These are phyloP conservation scores for Microcebus ravelobensis DNA, from an alignment of 2,113 vertebrate species.

Conservation along the genomic window DNA sequence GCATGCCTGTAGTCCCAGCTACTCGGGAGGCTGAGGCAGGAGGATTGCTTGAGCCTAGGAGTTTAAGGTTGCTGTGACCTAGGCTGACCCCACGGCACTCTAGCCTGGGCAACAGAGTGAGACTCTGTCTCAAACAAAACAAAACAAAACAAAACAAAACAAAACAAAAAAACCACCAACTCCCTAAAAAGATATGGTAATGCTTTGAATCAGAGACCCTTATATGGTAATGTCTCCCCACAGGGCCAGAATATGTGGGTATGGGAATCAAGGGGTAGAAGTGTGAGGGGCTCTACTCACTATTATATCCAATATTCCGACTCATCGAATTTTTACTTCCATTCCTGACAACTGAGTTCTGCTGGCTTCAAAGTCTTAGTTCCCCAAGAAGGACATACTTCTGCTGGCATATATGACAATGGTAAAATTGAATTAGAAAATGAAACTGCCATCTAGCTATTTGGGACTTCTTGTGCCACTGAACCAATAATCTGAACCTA, in stretches of 20 bases:
- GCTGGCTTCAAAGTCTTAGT: neutral
- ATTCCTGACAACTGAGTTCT: constrained; percentile 13
- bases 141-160: too few relatives aligned
- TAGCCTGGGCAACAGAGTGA: too few relatives aligned
- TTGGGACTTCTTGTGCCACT: neutral
- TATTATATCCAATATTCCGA: neutral
- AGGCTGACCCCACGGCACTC: too few relatives aligned
- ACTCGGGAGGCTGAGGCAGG: too few relatives aligned
- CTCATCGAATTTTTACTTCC: neutral
- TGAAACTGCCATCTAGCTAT: neutral
- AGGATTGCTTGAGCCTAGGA: too few relatives aligned
- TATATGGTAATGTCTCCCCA: neutral
- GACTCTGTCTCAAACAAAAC: too few relatives aligned
- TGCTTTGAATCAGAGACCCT: neutral
- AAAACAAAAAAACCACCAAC: too few relatives aligned
- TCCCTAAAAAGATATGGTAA: neutral
- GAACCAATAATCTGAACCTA: neutral
- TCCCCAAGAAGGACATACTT: neutral
- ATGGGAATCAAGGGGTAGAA: neutral
- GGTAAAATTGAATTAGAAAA: constrained; percentile 9
- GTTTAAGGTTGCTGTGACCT: too few relatives aligned
- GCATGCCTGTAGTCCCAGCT: too few relatives aligned
- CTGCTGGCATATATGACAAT: neutral
- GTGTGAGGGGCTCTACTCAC: neutral
- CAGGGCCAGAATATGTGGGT: neutral